Evolutionary conservation across 1,140 invertebrate species (phyloP).

Genomic region (Zelostemma sp.): DNA sequence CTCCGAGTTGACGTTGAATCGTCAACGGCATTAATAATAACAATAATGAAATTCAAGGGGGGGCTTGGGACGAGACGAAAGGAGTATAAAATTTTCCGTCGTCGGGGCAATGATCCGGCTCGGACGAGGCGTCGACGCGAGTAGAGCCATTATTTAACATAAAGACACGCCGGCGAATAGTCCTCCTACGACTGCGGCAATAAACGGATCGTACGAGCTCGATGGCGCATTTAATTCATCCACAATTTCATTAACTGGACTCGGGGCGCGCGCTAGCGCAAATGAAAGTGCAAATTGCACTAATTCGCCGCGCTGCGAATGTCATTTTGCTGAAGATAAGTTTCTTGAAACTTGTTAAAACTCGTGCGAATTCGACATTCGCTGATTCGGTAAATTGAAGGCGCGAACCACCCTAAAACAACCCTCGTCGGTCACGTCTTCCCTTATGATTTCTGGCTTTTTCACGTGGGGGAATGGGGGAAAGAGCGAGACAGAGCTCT

Average conservation of each 20-base stretch:
- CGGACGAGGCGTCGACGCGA: not conserved
- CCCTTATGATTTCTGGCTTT: too few species aligned
- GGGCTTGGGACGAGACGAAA: not conserved
- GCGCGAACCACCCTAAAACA: too few species aligned
- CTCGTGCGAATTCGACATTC: too few species aligned
- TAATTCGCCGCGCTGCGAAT: conserved; percentile 19
- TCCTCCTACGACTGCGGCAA: not conserved
- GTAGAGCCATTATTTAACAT: not conserved
- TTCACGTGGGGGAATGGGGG: too few species aligned
- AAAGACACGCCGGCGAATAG: not conserved
- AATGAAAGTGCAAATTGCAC: conserved; percentile 41
- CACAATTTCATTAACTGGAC: conserved; percentile 5
- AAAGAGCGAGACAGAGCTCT: too few species aligned
- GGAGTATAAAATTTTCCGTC: too few species aligned
- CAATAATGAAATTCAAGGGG: not conserved
- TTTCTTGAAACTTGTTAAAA: too few species aligned
- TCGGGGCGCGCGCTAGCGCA: not conserved
- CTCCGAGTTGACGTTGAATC: too few species aligned
- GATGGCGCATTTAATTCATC: conserved; percentile 2
- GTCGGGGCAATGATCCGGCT: not conserved
- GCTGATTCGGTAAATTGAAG: too few species aligned
- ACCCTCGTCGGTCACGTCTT: too few species aligned
- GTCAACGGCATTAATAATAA: too few species aligned
- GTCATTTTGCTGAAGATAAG: too few species aligned
- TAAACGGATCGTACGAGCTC: not conserved